Evolutionary conservation across 1,140 invertebrate species (phyloP).

Genomic region (Drosophila setifemur): DNA sequence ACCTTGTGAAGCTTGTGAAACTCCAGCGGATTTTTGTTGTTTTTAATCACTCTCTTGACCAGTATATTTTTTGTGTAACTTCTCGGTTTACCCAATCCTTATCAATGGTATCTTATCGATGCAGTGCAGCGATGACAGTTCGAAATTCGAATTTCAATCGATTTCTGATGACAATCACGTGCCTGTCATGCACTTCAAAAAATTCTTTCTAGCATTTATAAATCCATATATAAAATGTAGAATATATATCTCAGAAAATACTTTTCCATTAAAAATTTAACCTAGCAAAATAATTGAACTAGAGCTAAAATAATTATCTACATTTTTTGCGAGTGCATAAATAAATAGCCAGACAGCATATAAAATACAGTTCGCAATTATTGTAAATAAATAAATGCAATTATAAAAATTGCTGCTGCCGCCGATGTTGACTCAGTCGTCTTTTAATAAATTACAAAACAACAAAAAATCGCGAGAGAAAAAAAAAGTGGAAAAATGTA

Average conservation of each 20-base stretch:
- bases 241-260: too few relatives aligned
- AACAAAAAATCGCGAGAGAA: conserved; percentile 8
- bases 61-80: not conserved
- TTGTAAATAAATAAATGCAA: conserved; percentile 70
- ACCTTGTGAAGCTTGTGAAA: not conserved
- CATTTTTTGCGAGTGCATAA: too few relatives aligned
- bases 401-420: conserved; percentile 50
- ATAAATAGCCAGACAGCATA: conserved; percentile 24
- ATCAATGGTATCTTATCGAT: conserved; percentile 55
- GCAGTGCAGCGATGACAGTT: conserved; percentile 25
- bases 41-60: not conserved
- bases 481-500: conserved; percentile 17
- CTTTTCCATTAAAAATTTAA: too few relatives aligned
- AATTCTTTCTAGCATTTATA: too few relatives aligned
- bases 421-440: conserved; percentile 30
- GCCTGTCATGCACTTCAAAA: too few relatives aligned
- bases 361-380: conserved; percentile 39
- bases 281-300: too few relatives aligned
- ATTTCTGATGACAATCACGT: conserved; percentile 70
- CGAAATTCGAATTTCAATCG: conserved; percentile 53
- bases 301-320: too few relatives aligned
- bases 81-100: conserved; percentile 26
- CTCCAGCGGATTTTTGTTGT: not conserved
- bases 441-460: conserved; percentile 46
- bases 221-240: too few relatives aligned